Base-by-base conservation (phyloP, 1,140 invertebrate genomes). In the Brachionus rotundiformis region DNA sequence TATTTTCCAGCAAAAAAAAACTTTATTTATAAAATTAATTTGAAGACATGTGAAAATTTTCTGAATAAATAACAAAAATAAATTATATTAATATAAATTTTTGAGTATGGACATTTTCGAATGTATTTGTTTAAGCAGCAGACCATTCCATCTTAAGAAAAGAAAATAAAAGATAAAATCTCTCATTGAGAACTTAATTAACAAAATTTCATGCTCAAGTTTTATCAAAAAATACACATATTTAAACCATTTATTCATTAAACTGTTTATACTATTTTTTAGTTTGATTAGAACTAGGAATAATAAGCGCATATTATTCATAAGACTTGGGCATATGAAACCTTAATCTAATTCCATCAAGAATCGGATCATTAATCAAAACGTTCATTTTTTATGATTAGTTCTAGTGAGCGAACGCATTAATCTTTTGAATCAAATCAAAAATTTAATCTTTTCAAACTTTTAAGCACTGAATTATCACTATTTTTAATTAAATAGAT, bases 231-330 rank as follows among this genome's bases (percentile, higher is more conserved):
- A 54, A 54, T 54, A 16, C 47, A 54, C 47, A 49, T n/a, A 54
- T 19, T 19, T 8, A 54, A 16, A 8, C 19, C n/a, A 54, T 25
- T 25, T 54, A 3, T 54, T 54, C 23, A 11, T 13, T 41, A 13
- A 54, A 54, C 47, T 54, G 47, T 54, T 54, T 54, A 54, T 54
- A 54, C 47, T 54, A 54, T 54, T 54, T 54, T 6, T 54, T 54
- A 19, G n/a, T 49, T 54, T 54, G 1, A 23, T 23, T 54, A 54
- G 23, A 54, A 54, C 6, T 16, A 19, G 23, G 47, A 54, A 54
- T 54, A 54, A 54, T 54, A 54, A 54, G 23, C 23, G 47, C 19
- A 19, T 54, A 54, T 25, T 54, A 54, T 54, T 54, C 47, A 54
- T 54, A 23, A 54, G 47, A 19, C 23, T 19, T 54, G 47, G 47